Percentiles rank a stretch among this genome's conserved stretches.
phyloP scores from a whole-genome alignment of 2,888 invertebrate species.

The Ernsta delagoae region DNA sequence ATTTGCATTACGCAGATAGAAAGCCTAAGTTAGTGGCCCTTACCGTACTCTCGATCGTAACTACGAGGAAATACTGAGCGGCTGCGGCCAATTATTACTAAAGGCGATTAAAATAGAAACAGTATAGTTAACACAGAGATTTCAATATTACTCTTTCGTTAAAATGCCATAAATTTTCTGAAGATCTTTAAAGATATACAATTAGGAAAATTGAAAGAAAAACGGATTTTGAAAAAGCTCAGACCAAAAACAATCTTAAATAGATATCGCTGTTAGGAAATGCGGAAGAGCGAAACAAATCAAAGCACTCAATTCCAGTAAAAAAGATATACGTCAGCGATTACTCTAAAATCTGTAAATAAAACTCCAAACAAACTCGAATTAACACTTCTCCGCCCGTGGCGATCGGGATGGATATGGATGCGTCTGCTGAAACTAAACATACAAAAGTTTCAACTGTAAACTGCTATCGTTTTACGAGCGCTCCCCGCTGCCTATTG shows the following conservation, averaged over 20 bases:
- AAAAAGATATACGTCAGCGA: conserved; percentile 24
- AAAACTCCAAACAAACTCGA: conserved; percentile 28
- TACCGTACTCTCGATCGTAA: conserved; percentile 28
- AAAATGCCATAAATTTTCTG: conserved; percentile 3
- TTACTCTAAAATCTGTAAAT: conserved; percentile 23
- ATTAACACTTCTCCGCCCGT: conserved; percentile 27
- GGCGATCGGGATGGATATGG: conserved; percentile 38
- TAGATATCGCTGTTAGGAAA: conserved; percentile 4
- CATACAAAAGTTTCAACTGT: conserved; percentile 57
- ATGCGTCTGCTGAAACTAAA: conserved; percentile 54
- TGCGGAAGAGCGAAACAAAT: conserved; percentile 25
- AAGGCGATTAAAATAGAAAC: conserved; percentile 25
- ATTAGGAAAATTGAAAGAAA: background rate
- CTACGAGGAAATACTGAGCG: conserved; percentile 22
- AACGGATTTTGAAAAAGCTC: too few species aligned
- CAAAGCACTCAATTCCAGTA: conserved; percentile 7
- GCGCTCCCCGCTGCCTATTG: conserved; percentile 53
- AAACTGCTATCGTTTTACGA: conserved; percentile 70
- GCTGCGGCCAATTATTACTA: conserved; percentile 31
- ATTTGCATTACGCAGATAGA: too few species aligned
- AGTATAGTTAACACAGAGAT: conserved; percentile 8
- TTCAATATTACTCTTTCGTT: conserved; percentile 18
- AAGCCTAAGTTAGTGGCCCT: conserved; percentile 33
- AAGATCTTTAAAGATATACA: background rate
- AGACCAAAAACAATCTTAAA: background rate